Evolutionary conservation across 1,140 invertebrate genomes (phyloP).

Genomic region (Aphis craccivora): DNA sequence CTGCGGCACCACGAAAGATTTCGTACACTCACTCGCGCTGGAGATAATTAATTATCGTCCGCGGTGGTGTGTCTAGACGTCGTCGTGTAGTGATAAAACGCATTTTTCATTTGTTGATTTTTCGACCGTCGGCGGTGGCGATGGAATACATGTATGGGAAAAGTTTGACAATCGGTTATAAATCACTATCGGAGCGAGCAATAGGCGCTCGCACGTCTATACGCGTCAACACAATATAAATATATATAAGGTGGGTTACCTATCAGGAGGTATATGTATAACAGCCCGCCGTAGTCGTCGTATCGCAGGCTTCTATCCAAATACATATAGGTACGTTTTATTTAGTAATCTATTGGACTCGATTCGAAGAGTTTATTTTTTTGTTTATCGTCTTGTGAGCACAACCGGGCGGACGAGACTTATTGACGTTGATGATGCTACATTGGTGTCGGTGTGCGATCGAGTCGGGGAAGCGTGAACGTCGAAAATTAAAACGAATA

Average conservation of each 20-base stretch:
- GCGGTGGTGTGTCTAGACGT: conserved; percentile 42
- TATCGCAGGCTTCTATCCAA: not conserved
- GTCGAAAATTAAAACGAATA: not conserved
- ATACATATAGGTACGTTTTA: not conserved
- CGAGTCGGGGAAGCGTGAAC: conserved; percentile 27
- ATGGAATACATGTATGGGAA: not conserved
- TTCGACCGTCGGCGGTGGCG: not conserved
- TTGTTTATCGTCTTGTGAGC: not conserved
- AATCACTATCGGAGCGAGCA: conserved; percentile 31
- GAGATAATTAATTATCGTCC: conserved; percentile 55
- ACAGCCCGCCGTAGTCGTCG: too few species aligned
- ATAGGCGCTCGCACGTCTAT: not conserved
- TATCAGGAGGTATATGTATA: not conserved
- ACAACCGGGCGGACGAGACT: not conserved
- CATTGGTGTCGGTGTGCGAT: not conserved
- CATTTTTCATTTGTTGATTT: conserved; percentile 45
- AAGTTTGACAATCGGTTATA: conserved; percentile 55
- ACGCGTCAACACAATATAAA: not conserved
- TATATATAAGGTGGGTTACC: not conserved
- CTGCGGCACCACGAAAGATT: not conserved
- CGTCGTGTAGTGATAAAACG: conserved; percentile 37
- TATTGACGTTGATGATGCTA: not conserved
- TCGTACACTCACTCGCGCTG: conserved; percentile 16
- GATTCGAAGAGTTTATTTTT: not conserved
- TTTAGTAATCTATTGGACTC: not conserved